Conservation (phyloP, 2,113 vertebrate species). For the Alces alces region DNA sequence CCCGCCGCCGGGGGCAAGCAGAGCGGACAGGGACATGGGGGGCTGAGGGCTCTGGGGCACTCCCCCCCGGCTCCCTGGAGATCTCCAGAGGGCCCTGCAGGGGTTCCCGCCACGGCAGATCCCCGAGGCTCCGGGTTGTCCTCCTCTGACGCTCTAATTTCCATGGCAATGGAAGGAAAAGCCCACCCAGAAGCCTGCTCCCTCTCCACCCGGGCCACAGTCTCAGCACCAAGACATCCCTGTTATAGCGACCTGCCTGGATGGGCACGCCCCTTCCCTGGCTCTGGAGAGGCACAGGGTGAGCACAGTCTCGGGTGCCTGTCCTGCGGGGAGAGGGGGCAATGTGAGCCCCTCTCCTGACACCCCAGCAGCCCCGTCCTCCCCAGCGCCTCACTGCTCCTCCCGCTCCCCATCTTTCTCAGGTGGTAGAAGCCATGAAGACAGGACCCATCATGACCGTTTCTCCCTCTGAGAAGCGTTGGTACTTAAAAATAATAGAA, state of each 20-base stretch:
- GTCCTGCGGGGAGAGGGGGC: fast-evolving
- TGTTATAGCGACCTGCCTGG: fast-evolving
- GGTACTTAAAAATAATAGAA: background rate
- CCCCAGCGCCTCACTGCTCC: fast-evolving
- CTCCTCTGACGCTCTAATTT: fast-evolving
- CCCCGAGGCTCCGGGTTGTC: no score
- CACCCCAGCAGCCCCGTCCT: fast-evolving
- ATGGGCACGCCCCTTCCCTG: background rate
- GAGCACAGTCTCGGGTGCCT: background rate
- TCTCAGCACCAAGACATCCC: background rate
- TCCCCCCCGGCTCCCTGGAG: fast-evolving
- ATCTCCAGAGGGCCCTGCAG: background rate
- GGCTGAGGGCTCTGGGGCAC: background rate
- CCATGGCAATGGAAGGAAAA: fast-evolving
- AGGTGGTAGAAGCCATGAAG: background rate
- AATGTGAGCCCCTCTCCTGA: background rate
- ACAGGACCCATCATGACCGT: background rate
- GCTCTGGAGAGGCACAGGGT: fast-evolving
- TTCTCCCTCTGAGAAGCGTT: background rate
- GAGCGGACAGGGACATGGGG: background rate
- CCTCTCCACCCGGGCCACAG: fast-evolving
- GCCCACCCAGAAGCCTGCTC: fast-evolving
- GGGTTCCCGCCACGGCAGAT: fast-evolving
- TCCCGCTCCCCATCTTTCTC: background rate
- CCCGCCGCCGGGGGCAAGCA: fast-evolving